Percentiles rank a stretch among this genome's conserved stretches.
Evolutionary conservation across 2,113 vertebrate species (phyloP).

Genomic region (Solenodon paradoxus): DNA sequence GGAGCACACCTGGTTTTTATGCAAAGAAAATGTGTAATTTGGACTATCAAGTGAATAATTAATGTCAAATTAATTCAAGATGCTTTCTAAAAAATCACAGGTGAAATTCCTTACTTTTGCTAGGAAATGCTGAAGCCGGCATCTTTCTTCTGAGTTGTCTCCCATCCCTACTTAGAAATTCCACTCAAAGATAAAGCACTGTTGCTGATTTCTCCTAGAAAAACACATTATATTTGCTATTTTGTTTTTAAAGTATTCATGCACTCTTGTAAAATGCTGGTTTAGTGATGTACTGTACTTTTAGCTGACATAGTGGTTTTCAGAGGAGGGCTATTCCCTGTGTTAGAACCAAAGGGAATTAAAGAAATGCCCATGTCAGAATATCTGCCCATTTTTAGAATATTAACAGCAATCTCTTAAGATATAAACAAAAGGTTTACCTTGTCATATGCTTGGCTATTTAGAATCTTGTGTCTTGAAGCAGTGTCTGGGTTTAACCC

Average conservation of each 20-base stretch:
- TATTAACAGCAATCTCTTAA: background rate
- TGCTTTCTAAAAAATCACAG: background rate
- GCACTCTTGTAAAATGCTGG: background rate
- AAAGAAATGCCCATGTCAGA: background rate
- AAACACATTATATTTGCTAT: background rate
- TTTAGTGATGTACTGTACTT: background rate
- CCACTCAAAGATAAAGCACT: background rate
- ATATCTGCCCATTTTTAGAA: background rate
- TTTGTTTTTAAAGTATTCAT: slow-evolving; percentile 1
- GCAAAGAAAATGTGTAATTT: slow-evolving; percentile 53
- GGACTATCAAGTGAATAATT: slow-evolving; percentile 61
- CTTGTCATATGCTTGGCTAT: background rate
- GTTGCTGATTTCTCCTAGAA: background rate
- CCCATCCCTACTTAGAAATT: background rate
- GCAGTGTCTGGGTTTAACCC: background rate
- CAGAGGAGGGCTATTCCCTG: background rate
- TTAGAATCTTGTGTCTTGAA: background rate
- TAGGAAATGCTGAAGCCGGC: slow-evolving; percentile 24
- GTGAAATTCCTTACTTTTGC: background rate
- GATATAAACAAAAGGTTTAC: background rate
- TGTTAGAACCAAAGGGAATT: background rate
- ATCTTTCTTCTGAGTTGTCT: background rate
- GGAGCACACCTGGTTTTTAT: slow-evolving; percentile 60
- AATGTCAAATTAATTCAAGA: slow-evolving; percentile 67
- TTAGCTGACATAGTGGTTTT: background rate